Base-by-base conservation (phyloP, 2,113 vertebrate species). In the Pundamilia nyererei region DNA sequence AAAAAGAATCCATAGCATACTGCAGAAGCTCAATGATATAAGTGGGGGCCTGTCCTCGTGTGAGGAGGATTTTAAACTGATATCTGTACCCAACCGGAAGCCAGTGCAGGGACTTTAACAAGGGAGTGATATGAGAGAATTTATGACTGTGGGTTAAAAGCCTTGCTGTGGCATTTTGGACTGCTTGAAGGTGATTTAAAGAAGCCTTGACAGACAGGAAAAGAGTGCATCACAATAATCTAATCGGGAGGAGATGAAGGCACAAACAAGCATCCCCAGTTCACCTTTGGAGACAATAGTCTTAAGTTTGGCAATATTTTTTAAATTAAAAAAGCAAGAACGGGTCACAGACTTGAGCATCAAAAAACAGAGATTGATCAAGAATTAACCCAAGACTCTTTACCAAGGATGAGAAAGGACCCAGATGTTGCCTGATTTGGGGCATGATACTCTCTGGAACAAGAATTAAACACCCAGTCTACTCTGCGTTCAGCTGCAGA, bases 241-340 rank as follows among this genome's bases (percentile, higher is more conserved):
- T 4, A 35, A 62, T 62, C 2, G 3, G 31, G 29, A 62, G 58
- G 58, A 62, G 58, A 62, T 62, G 58, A 62, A 62, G 58, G 3
- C 58, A 62, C 58, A 33, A 62, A 19, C 58, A 33, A 62, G 2
- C 29, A 62, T 62, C 58, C 15, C 29, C 29, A 33, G 29, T 62
- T 62, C 29, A 33, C 29, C 15, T 62, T 11, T 62, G 5, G 58
- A 62, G 0, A 19, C 58, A 62, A 62, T 62, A 62, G 9, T 62
- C 2, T 0, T 31, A 31, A 9, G 15, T 4, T 33, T 33, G 29
- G 15, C 0, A 62, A 33, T 33, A 6, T 19, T 19, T 33, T 15
- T 62, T 62, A 19, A 62, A 62, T 62, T 0, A 62, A 60, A 60
- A 60, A 60, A 33, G 56, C 56, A 60, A 60, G 15, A 33, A 33